Conservation (phyloP, 2,797 vertebrate species). For the Takifugu ocellatus region DNA sequence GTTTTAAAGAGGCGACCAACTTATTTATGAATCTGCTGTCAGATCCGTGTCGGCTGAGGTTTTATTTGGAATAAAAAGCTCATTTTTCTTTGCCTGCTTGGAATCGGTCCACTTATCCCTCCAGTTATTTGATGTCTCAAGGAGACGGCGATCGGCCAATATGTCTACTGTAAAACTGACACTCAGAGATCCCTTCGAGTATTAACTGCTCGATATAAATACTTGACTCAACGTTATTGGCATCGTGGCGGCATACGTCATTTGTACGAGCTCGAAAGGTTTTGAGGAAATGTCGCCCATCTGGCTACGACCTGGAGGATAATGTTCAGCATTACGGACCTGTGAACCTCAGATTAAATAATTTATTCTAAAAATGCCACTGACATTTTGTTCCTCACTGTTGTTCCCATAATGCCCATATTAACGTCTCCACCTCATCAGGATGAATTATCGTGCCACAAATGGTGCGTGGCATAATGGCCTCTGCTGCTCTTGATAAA, state of each 20-base stretch:
- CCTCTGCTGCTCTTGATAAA: conserved; percentile 36
- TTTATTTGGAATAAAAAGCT: too few species aligned
- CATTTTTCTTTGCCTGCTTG: conserved; percentile 5
- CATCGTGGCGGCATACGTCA: neutral
- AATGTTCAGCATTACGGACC: neutral
- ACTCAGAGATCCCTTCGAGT: neutral
- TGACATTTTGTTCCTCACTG: conserved; percentile 12
- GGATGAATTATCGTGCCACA: conserved; percentile 24
- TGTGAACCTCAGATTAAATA: conserved; percentile 7
- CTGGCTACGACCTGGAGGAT: neutral
- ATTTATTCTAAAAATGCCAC: neutral
- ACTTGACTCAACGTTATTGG: too few species aligned
- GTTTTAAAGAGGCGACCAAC: too few species aligned
- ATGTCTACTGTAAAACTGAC: conserved; percentile 13
- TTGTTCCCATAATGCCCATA: conserved; percentile 15
- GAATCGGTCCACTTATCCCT: too few species aligned
- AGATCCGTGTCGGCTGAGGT: too few species aligned
- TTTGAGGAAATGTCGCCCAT: neutral
- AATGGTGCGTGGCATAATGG: conserved; percentile 23
- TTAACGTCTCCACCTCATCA: conserved; percentile 18
- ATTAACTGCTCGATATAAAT: too few species aligned
- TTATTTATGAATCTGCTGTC: too few species aligned
- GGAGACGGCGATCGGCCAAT: conserved; percentile 1
- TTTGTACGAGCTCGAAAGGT: neutral
- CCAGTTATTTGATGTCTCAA: conserved; percentile 12